Evolutionary conservation across 2,113 vertebrate genomes (phyloP).

Genomic region (Poeciliopsis retropinna): DNA sequence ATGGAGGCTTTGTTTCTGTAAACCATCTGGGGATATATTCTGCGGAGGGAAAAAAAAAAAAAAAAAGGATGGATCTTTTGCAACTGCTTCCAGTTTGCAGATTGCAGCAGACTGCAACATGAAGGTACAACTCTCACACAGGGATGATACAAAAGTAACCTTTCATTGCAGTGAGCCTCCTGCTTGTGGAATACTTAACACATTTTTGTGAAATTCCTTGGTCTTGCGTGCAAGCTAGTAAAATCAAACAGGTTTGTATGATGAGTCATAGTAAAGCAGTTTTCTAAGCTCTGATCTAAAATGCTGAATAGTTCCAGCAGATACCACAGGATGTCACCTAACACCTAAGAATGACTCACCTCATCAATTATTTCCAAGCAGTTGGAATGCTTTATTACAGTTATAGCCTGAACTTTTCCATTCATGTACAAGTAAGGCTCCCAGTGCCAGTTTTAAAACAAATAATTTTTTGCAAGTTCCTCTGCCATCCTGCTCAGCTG

Average conservation of each 20-base stretch:
- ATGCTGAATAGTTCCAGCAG: slow-evolving; percentile 5
- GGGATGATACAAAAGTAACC: not conserved
- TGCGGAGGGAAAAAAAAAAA: too few species aligned
- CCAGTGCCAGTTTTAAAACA: too few species aligned
- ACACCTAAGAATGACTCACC: slow-evolving; percentile 46
- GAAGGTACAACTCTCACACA: slow-evolving; percentile 11
- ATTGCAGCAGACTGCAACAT: not conserved
- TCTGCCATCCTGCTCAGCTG: not conserved
- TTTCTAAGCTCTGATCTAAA: slow-evolving; percentile 10
- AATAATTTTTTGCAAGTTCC: not conserved
- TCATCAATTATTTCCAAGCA: slow-evolving; percentile 73
- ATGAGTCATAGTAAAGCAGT: too few species aligned
- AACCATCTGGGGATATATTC: slow-evolving; percentile 21
- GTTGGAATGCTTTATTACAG: slow-evolving; percentile 30
- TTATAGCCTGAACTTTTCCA: not conserved
- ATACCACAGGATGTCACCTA: slow-evolving; percentile 52
- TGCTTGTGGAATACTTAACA: not conserved
- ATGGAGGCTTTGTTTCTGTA: slow-evolving; percentile 39
- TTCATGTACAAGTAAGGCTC: not conserved
- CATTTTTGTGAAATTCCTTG: not conserved
- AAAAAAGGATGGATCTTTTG: too few species aligned
- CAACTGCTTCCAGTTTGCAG: not conserved
- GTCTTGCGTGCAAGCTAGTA: not conserved
- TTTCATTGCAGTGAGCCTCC: slow-evolving; percentile 20
- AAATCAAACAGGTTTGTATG: not conserved